A percentile compares a stretch with the other conserved stretches of the same genome.
Evolutionary conservation across 2,888 invertebrate species (phyloP).

Genomic region (Scaptomyza parva): DNA sequence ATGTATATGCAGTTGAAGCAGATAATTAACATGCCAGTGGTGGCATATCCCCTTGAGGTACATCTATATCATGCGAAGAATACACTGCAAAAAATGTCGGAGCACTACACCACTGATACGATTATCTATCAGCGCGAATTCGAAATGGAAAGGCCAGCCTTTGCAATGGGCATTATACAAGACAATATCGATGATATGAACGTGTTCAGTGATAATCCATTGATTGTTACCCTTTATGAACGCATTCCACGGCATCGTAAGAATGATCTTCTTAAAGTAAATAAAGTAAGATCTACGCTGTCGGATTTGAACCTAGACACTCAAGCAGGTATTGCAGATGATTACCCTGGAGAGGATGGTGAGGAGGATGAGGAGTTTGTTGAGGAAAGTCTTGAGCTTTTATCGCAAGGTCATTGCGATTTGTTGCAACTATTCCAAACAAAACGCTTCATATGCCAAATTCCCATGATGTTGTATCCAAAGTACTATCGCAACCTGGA

Average conservation of each 20-base stretch:
- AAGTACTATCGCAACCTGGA: slow-evolving; percentile 26
- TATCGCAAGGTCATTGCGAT: slow-evolving; percentile 68
- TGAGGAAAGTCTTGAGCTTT: slow-evolving; percentile 51
- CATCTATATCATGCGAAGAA: slow-evolving; percentile 70
- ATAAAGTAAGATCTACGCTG: neutral
- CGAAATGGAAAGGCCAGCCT: slow-evolving; percentile 59
- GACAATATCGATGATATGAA: slow-evolving; percentile 78
- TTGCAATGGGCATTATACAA: slow-evolving; percentile 73
- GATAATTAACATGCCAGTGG: slow-evolving; percentile 50
- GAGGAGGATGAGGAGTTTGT: slow-evolving; percentile 25
- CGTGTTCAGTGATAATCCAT: slow-evolving; percentile 70
- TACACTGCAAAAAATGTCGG: slow-evolving; percentile 70
- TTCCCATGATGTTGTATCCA: slow-evolving; percentile 56
- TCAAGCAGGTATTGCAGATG: neutral
- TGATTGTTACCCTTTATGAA: slow-evolving; percentile 71
- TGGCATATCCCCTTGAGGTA: slow-evolving; percentile 61
- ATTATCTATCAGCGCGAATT: slow-evolving; percentile 67
- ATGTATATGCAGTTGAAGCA: slow-evolving; percentile 74
- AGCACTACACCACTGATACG: slow-evolving; percentile 71
- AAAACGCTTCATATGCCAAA: slow-evolving; percentile 59
- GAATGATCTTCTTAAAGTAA: neutral
- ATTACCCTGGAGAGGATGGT: neutral
- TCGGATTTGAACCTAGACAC: neutral
- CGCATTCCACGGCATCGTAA: slow-evolving; percentile 57
- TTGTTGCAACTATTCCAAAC: slow-evolving; percentile 61